Evolutionary conservation across 2,888 invertebrate species (phyloP), one percentile per base, ranked within the genome.

Genomic region (Fragum whitleyi): DNA sequence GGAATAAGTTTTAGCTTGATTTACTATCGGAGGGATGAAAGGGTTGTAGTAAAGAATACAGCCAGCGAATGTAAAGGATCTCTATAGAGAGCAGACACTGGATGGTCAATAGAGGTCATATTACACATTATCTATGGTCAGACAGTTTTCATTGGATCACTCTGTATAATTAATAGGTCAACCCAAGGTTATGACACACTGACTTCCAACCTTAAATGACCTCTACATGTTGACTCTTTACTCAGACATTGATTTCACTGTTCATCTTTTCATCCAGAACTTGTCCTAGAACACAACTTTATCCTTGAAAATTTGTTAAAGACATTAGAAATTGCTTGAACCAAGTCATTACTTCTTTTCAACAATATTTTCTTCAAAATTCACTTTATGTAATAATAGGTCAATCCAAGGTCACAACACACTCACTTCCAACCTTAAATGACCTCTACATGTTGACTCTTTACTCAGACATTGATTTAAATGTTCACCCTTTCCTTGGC

Each of bases 191-290:
- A 65, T 26, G 26, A 23, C 23, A 42, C 65, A n/a, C 2, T 65
- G 65, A 65, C 65, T 42, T 65, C 42, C 42, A 21, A 42, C 65
- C 65, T 65, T 21, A 65, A 42, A 21, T 65, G 65, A 65, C 65
- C 42, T 14, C 47, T 47, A 3, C 47, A 47, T 5, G n/a, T 3
- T 47, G n/a, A 47, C 47, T 14, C 47, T 47, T 47, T 47, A 47
- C 47, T 3, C 5, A 3, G 32, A 36, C 32, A 6, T 36, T 36
- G 9, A 36, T n/a, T n/a, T n/a, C n/a, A n/a, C n/a, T n/a, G n/a
- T n/a, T n/a, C n/a, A n/a, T n/a, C n/a, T n/a, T n/a, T n/a, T n/a
- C n/a, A n/a, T n/a, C n/a, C n/a, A n/a, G n/a, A n/a, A n/a, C n/a
- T n/a, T n/a, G n/a, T n/a, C n/a, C n/a, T n/a, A n/a, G n/a, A n/a